Evolutionary conservation across 2,888 invertebrate genomes (phyloP), one percentile per base, ranked within the genome.

Genomic region (Tholera decimalis): DNA sequence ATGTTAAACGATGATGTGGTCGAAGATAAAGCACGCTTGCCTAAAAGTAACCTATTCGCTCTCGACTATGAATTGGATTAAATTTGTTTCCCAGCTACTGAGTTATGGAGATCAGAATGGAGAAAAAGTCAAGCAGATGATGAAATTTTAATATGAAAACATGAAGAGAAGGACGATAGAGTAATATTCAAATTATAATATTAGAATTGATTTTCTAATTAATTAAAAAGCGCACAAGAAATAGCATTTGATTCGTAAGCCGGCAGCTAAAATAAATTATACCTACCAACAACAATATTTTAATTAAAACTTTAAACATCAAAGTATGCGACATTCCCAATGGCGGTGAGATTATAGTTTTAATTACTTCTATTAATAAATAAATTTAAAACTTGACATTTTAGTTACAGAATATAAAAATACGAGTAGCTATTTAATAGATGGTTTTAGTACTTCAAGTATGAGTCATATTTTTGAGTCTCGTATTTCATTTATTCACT

Each of bases 271-370:
- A 26, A 18, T 58, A 13, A 26, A 57, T 69, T 2, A 50, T 8
- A 28, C 28, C 28, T n/a, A 46, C 3, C 1, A 65, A 15, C 20
- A 15, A 30, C 58, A 26, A 0, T 47, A 30, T 4, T 8, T 7
- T 24, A 47, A 22, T 28, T 18, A 20, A 26, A 22, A 24, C 33
- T 22, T 15, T 8, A 18, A 13, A 61, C 13, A 41, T 41, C 15
- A 53, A 53, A 70, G 35, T 8, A n/a, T 35, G 24, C 26, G 30
- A 56, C 20, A 3, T 18, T 18, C 15, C 33, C 28, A 58, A 70
- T 35, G 18, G 30, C 35, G 49, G 59, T 35, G 15, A 30, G 4
- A 22, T 7, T 11, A 44, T 13, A 50, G 22, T 70, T 22, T 37
- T 37, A 7, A 59, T 35, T 9, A 11, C 22, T 15, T 4, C 22